Evolutionary conservation across 2,113 vertebrate genomes (phyloP).

Genomic region (Nesoenas mayeri): DNA sequence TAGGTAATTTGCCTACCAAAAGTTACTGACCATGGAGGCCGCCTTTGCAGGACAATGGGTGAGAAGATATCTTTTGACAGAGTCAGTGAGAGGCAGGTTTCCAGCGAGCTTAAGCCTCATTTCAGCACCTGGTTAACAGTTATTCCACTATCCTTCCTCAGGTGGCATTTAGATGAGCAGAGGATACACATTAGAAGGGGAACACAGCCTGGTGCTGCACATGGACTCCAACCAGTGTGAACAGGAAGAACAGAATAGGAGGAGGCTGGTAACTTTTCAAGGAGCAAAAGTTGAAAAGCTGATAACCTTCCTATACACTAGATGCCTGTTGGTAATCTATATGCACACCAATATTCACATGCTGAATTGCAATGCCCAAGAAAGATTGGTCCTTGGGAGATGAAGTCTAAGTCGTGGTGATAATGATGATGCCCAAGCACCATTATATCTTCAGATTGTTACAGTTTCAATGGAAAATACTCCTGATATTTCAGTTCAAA

Average conservation of each 20-base stretch:
- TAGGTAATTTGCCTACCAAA: background rate
- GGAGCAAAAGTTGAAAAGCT: background rate
- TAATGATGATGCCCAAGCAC: background rate
- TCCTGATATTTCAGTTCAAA: background rate
- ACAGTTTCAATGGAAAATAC: background rate
- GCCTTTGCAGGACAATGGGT: background rate
- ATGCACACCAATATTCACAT: background rate
- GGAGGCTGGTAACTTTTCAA: background rate
- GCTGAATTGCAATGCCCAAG: background rate
- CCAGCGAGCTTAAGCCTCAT: background rate
- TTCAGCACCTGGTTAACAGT: background rate
- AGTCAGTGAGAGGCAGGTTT: background rate
- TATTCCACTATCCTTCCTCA: background rate
- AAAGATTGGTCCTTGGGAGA: background rate
- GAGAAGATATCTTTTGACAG: background rate
- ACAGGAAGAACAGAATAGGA: background rate
- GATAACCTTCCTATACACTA: background rate
- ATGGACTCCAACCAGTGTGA: background rate
- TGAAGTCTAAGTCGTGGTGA: background rate
- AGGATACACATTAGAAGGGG: background rate
- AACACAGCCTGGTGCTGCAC: background rate
- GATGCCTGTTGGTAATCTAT: background rate
- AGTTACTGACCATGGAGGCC: background rate
- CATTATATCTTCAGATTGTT: background rate
- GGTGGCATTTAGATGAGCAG: background rate